Evolutionary conservation across 2,888 invertebrate species (phyloP).

Genomic region (Bruchidius siliquastri): DNA sequence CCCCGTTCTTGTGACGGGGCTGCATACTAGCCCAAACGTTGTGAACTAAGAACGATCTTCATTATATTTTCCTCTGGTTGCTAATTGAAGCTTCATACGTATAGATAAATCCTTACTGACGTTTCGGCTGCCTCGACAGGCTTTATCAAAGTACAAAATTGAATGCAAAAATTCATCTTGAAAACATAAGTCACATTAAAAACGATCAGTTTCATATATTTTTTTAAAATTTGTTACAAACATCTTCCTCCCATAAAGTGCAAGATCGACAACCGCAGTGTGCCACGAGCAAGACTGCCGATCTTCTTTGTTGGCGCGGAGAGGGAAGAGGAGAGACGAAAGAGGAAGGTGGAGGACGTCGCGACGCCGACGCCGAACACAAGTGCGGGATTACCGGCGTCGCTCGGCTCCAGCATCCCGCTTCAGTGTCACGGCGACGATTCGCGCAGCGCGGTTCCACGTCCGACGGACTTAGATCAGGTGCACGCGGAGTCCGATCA

Average conservation of each 20-base stretch:
- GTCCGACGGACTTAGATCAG: not conserved
- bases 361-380: slow-evolving; percentile 47
- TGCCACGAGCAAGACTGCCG: not conserved
- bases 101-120: no score
- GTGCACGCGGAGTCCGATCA: not conserved
- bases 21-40: no score
- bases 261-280: not conserved
- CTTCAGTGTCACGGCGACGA: slow-evolving; percentile 37
- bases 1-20: no score
- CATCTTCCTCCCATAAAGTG: not conserved
- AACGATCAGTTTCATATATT: no score
- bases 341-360: slow-evolving; percentile 44
- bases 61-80: no score
- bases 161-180: no score
- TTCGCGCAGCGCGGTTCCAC: not conserved
- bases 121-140: no score
- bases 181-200: no score
- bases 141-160: no score
- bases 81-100: no score
- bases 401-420: slow-evolving; percentile 45
- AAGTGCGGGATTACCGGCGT: slow-evolving; percentile 48
- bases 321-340: slow-evolving; percentile 2
- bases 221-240: no score
- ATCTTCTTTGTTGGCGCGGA: slow-evolving; percentile 39
- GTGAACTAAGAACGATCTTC: no score